phyloP scores from a whole-genome alignment of 2,888 invertebrate species.

The Odontocerum albicorne region DNA sequence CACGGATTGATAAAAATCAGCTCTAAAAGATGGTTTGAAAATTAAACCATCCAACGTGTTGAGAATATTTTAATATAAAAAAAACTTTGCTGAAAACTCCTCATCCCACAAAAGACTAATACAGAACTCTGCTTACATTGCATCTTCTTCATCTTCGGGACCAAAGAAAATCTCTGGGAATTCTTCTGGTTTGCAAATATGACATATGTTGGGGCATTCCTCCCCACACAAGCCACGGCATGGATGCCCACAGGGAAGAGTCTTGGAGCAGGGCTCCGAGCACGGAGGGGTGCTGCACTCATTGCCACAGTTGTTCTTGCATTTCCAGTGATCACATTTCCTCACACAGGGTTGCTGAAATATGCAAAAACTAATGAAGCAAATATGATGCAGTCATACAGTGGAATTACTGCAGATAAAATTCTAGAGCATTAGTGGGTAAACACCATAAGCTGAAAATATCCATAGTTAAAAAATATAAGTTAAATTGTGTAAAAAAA shows the following conservation, averaged over 20 bases:
- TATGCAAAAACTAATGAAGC: too few relatives aligned
- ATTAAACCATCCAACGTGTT: too few relatives aligned
- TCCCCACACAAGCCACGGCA: slow-evolving; percentile 76
- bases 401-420: too few relatives aligned
- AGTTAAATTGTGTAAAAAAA: too few relatives aligned
- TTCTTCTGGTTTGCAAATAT: slow-evolving; percentile 55
- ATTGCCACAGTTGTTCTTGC: slow-evolving; percentile 51
- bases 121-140: slow-evolving; percentile 43
- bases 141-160: slow-evolving; percentile 56
- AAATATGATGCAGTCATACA: too few relatives aligned
- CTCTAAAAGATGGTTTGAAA: too few relatives aligned
- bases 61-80: neutral
- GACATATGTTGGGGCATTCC: slow-evolving; percentile 63
- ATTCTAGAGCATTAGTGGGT: too few relatives aligned
- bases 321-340: slow-evolving; percentile 53
- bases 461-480: too few relatives aligned
- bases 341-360: slow-evolving; percentile 43
- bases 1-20: too few relatives aligned
- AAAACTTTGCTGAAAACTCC: neutral
- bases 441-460: too few relatives aligned
- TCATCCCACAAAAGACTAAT: neutral
- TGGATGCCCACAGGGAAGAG: slow-evolving; percentile 58
- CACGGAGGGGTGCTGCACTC: slow-evolving; percentile 53
- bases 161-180: slow-evolving; percentile 51
- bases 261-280: slow-evolving; percentile 45